Evolutionary conservation across 1,140 invertebrate species (phyloP).

Genomic region (Goniozus legneri): DNA sequence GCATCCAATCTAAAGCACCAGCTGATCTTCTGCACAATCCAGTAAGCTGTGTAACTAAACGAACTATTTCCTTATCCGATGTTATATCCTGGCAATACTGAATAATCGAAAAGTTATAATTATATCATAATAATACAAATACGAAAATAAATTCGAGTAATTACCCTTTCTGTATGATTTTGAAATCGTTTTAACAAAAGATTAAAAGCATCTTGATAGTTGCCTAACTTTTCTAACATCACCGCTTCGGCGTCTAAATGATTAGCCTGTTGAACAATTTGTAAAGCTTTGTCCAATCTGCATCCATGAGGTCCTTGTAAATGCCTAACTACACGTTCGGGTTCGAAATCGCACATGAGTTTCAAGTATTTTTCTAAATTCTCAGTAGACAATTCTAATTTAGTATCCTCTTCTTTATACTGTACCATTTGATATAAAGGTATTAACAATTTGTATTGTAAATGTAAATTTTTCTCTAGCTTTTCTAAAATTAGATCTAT

Average conservation of each 20-base stretch:
- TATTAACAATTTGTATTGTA: conserved; percentile 62
- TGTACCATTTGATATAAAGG: conserved; percentile 59
- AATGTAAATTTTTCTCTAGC: conserved; percentile 43
- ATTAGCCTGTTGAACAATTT: conserved; percentile 39
- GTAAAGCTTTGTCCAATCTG: conserved; percentile 41
- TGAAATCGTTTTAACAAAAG: conserved; percentile 39
- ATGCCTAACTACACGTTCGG: conserved; percentile 43
- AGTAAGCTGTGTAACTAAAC: conserved; percentile 36
- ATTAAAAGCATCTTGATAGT: conserved; percentile 48
- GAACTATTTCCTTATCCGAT: conserved; percentile 34
- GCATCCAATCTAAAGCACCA: conserved; percentile 49
- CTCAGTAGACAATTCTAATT: conserved; percentile 52
- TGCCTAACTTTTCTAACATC: conserved; percentile 49
- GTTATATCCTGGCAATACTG: conserved; percentile 23
- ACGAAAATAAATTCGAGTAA: not conserved
- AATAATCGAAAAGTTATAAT: not conserved
- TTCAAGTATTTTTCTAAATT: conserved; percentile 64
- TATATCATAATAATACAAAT: not conserved
- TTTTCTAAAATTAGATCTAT: conserved; percentile 40
- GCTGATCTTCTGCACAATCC: conserved; percentile 46
- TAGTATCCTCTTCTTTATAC: conserved; percentile 46
- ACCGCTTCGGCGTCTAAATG: conserved; percentile 45
- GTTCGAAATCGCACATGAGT: conserved; percentile 65
- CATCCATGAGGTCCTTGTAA: conserved; percentile 44
- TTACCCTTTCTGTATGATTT: conserved; percentile 33